Evolutionary conservation across 2,113 vertebrate genomes (phyloP).

Genomic region (Sardina pilchardus): DNA sequence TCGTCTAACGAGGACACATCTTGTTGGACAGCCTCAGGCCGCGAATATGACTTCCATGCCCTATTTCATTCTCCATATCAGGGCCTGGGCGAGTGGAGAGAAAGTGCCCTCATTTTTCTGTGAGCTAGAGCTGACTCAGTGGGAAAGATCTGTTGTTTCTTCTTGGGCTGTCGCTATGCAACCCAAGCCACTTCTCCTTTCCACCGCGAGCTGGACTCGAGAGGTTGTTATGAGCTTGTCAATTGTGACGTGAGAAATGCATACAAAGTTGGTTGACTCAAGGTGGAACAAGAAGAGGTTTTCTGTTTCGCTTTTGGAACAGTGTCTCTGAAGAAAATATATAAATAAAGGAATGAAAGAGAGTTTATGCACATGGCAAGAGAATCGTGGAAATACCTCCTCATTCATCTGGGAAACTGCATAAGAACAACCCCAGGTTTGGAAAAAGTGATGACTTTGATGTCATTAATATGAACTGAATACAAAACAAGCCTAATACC

Average conservation of each 20-base stretch:
- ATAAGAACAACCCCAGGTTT: neutral
- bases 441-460: neutral
- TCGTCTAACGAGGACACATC: neutral
- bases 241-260: neutral
- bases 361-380: slow-evolving; percentile 3
- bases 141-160: neutral
- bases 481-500: neutral
- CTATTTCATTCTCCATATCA: neutral
- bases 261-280: neutral
- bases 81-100: neutral
- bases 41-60: neutral
- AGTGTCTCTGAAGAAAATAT: neutral
- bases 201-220: neutral
- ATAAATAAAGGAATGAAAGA: neutral
- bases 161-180: slow-evolving; percentile 7
- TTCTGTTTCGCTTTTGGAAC: neutral
- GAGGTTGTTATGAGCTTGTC: neutral
- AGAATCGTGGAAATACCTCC: neutral
- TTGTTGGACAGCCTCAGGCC: neutral
- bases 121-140: neutral
- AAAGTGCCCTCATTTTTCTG: slow-evolving; percentile 7
- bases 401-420: slow-evolving; percentile 2
- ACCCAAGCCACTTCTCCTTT: neutral
- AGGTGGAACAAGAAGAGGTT: neutral
- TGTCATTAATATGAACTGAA: neutral